These are phyloP conservation scores for Chelon labrosus DNA, from an alignment of 2,797 vertebrate species.

Conservation along the genomic window DNA sequence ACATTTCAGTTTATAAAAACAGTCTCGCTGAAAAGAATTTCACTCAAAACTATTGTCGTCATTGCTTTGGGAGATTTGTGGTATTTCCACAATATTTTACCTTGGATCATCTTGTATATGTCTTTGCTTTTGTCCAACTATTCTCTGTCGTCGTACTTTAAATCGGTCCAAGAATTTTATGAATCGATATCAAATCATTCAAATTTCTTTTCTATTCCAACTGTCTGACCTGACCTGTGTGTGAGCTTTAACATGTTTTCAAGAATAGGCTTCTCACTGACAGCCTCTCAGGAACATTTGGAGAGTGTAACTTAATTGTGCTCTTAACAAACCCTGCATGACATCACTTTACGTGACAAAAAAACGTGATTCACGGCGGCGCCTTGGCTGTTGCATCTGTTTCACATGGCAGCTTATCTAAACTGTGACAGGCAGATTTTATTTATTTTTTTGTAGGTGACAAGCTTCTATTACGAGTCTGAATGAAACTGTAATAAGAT, in stretches of 20 bases:
- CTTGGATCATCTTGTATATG: too few relatives aligned
- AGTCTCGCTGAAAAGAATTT: too few relatives aligned
- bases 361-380: constrained; percentile 35
- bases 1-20: too few relatives aligned
- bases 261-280: constrained; percentile 28
- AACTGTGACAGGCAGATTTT: constrained; percentile 43
- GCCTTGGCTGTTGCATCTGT: constrained; percentile 27
- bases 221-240: background rate
- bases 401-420: constrained; percentile 42
- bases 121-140: too few relatives aligned
- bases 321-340: constrained; percentile 54
- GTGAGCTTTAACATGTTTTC: constrained; percentile 15
- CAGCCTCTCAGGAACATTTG: constrained; percentile 38
- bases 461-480: constrained; percentile 1
- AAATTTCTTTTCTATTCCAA: background rate
- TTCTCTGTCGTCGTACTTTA: too few relatives aligned
- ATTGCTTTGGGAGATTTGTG: too few relatives aligned
- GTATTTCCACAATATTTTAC: too few relatives aligned
- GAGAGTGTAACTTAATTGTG: constrained; percentile 28
- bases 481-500: background rate
- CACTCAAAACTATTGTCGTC: too few relatives aligned
- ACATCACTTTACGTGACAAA: constrained; percentile 69
- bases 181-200: too few relatives aligned
- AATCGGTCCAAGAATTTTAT: too few relatives aligned
- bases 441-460: background rate